These are phyloP conservation scores for Yoshiicerus persimilis DNA, from an alignment of 1,140 invertebrate species.

Conservation along the genomic window DNA sequence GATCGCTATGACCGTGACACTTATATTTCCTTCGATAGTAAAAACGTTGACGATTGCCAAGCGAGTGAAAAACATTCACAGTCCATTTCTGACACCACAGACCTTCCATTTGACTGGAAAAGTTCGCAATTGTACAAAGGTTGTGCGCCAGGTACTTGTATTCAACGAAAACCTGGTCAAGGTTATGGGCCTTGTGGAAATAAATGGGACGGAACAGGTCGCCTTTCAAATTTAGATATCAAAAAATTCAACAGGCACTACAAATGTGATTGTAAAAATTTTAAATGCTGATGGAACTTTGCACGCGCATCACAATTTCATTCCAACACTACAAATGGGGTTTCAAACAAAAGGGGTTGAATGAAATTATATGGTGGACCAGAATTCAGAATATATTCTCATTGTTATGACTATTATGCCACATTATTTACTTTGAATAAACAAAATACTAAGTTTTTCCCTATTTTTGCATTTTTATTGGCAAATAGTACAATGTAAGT, in stretches of 20 bases:
- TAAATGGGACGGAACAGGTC: background rate
- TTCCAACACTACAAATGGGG: no score
- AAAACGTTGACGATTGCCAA: constrained; percentile 29
- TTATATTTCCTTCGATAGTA: background rate
- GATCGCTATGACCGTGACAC: background rate
- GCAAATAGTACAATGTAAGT: no score
- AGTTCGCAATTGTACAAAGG: constrained; percentile 24
- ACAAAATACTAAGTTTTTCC: no score
- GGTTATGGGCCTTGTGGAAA: background rate
- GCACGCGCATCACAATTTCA: no score
- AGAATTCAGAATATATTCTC: no score
- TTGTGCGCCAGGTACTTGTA: background rate
- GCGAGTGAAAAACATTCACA: constrained; percentile 26
- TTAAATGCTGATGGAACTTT: no score
- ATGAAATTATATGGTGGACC: no score
- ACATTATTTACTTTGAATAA: no score
- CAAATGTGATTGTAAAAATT: background rate
- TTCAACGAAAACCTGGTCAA: background rate
- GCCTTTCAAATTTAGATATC: background rate
- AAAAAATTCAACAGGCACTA: background rate
- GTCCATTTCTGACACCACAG: constrained; percentile 19
- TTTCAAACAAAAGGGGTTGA: no score
- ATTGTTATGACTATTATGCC: no score
- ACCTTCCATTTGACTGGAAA: constrained; percentile 40
- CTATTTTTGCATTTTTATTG: no score